These are phyloP conservation scores for Yponomeuta cagnagella DNA, from an alignment of 2,888 invertebrate species.

Conservation along the genomic window DNA sequence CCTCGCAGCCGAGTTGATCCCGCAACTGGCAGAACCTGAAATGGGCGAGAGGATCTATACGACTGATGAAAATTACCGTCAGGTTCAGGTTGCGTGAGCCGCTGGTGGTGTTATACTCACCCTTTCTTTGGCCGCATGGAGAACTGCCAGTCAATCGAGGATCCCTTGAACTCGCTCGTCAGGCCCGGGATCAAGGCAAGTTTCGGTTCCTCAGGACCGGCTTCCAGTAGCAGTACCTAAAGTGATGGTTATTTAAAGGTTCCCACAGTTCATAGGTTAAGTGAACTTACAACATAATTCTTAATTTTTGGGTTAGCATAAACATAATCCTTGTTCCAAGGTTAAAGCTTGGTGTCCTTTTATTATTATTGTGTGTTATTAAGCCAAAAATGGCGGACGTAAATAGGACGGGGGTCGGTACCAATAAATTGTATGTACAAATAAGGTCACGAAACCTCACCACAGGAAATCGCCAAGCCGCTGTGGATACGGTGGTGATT, in stretches of 20 bases:
- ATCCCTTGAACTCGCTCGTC: constrained; percentile 61
- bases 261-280: background rate
- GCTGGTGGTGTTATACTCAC: constrained; percentile 32
- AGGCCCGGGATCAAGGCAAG: constrained; percentile 61
- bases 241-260: background rate
- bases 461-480: no score
- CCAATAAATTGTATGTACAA: no score
- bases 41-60: constrained; percentile 29
- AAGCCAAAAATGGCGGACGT: no score
- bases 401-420: no score
- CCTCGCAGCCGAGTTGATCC: constrained; percentile 48
- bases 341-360: no score
- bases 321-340: no score
- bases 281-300: background rate
- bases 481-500: no score
- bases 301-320: background rate
- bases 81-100: background rate
- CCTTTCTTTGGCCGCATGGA: constrained; percentile 62
- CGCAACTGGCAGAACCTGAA: constrained; percentile 64
- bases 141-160: constrained; percentile 60
- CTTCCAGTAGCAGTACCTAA: constrained; percentile 57
- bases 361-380: no score
- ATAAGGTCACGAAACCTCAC: no score
- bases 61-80: constrained; percentile 31
- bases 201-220: constrained; percentile 61